A percentile compares a stretch with the other conserved stretches of the same genome.
Conservation (phyloP, 2,113 vertebrate genomes). For the Xenus cinereus region DNA sequence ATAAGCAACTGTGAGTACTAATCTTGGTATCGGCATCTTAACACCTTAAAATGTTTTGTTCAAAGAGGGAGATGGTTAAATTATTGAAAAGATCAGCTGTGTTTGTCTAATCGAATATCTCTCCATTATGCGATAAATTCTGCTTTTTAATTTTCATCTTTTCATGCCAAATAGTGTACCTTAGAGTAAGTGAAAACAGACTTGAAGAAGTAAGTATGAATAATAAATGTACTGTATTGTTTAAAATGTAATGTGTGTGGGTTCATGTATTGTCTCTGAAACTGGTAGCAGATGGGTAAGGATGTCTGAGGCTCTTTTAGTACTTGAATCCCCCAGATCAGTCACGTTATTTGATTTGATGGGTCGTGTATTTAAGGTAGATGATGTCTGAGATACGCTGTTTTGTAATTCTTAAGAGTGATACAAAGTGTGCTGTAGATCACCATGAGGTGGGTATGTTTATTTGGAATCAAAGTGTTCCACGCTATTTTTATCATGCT, state of each 20-base stretch:
- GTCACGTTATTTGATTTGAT: not conserved
- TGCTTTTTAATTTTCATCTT: not conserved
- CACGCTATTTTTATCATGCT: not conserved
- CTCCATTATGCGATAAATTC: not conserved
- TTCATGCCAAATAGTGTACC: not conserved
- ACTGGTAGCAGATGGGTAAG: not conserved
- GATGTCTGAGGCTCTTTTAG: not conserved
- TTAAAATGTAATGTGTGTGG: not conserved
- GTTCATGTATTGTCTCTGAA: not conserved
- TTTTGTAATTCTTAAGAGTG: not conserved
- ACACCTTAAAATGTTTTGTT: not conserved
- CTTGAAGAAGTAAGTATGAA: not conserved
- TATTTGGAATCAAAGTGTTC: not conserved
- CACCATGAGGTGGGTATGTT: not conserved
- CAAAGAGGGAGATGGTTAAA: not conserved
- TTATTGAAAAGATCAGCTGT: not conserved
- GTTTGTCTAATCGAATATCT: not conserved
- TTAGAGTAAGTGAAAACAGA: not conserved
- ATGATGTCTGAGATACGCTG: not conserved
- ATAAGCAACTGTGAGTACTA: constrained; percentile 98
- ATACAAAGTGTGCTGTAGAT: not conserved
- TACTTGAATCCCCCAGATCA: not conserved
- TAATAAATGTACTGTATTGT: not conserved
- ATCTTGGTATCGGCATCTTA: not conserved
- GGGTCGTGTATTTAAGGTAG: not conserved